Evolutionary conservation across 2,888 invertebrate genomes (phyloP).

Genomic region (Notodonta ziczac): DNA sequence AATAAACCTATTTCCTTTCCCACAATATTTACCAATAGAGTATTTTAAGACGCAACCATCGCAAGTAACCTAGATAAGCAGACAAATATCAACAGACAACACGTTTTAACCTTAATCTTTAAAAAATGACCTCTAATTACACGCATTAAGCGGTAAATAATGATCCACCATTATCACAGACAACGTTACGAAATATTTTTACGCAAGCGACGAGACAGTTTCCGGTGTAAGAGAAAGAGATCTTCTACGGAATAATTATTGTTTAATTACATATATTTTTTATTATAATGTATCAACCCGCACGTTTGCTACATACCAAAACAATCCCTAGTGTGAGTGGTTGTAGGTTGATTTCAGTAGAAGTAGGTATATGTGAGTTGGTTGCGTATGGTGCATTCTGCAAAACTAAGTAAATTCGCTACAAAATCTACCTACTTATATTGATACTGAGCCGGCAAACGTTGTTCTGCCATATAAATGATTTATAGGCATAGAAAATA

Average conservation of each 20-base stretch:
- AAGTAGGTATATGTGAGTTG: too few species aligned
- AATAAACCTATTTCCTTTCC: not conserved
- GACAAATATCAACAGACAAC: constrained; percentile 7
- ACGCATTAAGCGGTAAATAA: constrained; percentile 37
- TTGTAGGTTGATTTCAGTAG: too few species aligned
- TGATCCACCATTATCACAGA: constrained; percentile 30
- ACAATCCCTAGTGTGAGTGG: too few species aligned
- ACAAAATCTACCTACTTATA: too few species aligned
- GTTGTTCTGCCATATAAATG: too few species aligned
- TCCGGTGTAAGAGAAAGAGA: not conserved
- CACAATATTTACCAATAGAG: not conserved
- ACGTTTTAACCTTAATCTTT: constrained; percentile 37
- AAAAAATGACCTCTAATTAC: constrained; percentile 34
- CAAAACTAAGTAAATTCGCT: too few species aligned
- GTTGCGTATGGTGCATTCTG: too few species aligned
- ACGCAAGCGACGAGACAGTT: not conserved
- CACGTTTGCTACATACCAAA: too few species aligned
- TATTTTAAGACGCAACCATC: not conserved
- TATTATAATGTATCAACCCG: too few species aligned
- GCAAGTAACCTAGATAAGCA: not conserved
- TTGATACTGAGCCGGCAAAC: too few species aligned
- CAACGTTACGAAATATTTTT: constrained; percentile 21
- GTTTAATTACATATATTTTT: too few species aligned
- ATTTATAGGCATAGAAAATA: too few species aligned
- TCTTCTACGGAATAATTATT: not conserved